Conservation (phyloP, 2,113 vertebrate genomes). For the Clarias gariepinus region DNA sequence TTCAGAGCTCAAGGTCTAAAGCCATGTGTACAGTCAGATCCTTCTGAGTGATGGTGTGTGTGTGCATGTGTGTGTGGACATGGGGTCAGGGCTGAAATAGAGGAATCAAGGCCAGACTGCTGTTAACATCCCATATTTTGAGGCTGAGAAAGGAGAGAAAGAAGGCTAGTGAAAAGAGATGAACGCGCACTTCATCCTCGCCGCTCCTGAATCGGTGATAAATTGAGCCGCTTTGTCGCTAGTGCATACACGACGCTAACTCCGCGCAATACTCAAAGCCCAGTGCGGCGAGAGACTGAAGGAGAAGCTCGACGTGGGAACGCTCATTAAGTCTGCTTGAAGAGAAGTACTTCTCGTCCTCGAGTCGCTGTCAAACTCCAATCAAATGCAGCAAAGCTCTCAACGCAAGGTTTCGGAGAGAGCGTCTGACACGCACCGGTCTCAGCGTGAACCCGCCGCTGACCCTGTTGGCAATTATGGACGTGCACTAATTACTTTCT, state of each 20-base stretch:
- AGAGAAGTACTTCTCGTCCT: background rate
- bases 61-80: conserved; percentile 44
- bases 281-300: background rate
- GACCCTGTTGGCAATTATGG: conserved; percentile 17
- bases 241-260: conserved; percentile 25
- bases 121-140: conserved; percentile 67
- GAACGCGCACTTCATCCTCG: conserved; percentile 63
- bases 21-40: conserved; percentile 67
- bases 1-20: conserved; percentile 70
- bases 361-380: conserved; percentile 9
- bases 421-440: conserved; percentile 9
- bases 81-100: conserved; percentile 15
- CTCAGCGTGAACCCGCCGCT: background rate
- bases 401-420: conserved; percentile 18
- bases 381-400: conserved; percentile 19
- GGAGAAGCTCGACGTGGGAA: background rate
- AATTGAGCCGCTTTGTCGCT: conserved; percentile 28
- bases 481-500: conserved; percentile 4
- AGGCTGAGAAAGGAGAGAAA: conserved; percentile 32
- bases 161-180: conserved; percentile 59
- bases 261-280: background rate
- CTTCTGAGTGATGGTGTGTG: conserved; percentile 64
- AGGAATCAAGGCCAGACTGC: conserved; percentile 68
- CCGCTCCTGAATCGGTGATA: conserved; percentile 62
- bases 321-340: conserved; percentile 28